phyloP scores from a whole-genome alignment of 2,797 vertebrate genomes.

The Scyliorhinus canicula region DNA sequence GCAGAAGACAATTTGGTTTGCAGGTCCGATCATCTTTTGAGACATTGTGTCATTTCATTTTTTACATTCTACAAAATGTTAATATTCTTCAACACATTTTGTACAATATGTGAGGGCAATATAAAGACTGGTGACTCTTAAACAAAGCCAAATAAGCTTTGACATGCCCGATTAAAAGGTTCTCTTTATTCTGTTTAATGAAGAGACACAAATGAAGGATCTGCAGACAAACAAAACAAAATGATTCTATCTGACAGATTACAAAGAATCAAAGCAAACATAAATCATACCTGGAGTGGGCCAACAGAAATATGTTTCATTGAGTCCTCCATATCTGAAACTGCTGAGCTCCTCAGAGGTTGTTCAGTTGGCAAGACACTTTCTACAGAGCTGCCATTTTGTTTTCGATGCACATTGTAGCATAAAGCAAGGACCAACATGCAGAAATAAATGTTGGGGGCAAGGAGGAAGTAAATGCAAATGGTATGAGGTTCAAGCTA shows the following conservation, averaged over 20 bases:
- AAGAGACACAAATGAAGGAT: slow-evolving; percentile 3
- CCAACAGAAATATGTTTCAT: slow-evolving; percentile 74
- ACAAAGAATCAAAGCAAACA: neutral
- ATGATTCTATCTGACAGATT: neutral
- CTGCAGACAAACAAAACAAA: neutral
- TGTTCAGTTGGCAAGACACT: neutral
- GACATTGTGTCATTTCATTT: neutral
- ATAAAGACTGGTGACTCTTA: neutral
- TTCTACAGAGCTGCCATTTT: slow-evolving; percentile 7
- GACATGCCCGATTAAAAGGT: neutral
- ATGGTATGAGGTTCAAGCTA: neutral
- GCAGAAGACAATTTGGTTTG: neutral
- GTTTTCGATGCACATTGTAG: slow-evolving; percentile 22
- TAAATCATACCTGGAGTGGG: slow-evolving; percentile 76
- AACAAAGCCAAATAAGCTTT: neutral
- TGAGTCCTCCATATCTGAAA: slow-evolving; percentile 75
- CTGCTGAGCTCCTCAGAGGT: slow-evolving; percentile 45
- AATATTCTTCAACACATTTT: neutral
- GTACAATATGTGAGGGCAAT: neutral
- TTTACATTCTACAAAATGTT: neutral
- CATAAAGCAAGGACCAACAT: slow-evolving; percentile 25
- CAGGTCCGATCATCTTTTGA: neutral
- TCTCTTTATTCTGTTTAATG: neutral
- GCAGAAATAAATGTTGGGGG: neutral
- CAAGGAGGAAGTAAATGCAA: neutral